These are phyloP conservation scores for Pygoscelis adeliae DNA, from an alignment of 2,113 vertebrate genomes.

Conservation along the genomic window DNA sequence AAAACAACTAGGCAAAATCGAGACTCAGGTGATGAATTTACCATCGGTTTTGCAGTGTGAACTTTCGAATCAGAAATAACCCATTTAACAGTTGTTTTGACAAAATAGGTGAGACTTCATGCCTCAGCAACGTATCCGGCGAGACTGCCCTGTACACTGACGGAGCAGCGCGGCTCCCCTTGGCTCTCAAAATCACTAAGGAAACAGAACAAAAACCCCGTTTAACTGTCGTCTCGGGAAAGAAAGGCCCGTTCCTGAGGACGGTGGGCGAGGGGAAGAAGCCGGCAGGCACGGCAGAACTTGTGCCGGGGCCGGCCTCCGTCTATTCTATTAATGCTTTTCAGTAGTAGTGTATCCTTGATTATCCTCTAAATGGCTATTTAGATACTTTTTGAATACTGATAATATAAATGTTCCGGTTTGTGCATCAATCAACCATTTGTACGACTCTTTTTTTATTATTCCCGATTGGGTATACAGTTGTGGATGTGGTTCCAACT, in stretches of 20 bases:
- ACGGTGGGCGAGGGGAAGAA: accelerated
- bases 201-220: accelerated
- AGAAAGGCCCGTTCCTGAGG: not conserved
- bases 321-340: not conserved
- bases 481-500: not conserved
- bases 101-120: accelerated
- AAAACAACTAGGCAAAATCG: not conserved
- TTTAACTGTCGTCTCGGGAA: accelerated
- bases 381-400: not conserved
- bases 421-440: not conserved
- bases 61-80: not conserved
- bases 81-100: not conserved
- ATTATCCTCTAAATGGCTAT: not conserved
- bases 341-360: not conserved
- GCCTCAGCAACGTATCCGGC: accelerated
- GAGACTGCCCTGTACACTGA: accelerated
- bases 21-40: not conserved
- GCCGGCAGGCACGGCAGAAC: no score
- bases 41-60: accelerated
- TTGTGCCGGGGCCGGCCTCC: not conserved
- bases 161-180: no score
- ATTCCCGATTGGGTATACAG: not conserved
- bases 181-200: accelerated
- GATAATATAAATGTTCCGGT: not conserved
- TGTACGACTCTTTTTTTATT: not conserved